These are phyloP conservation scores for Pissodes strobi DNA, from an alignment of 1,140 invertebrate species.

Conservation along the genomic window DNA sequence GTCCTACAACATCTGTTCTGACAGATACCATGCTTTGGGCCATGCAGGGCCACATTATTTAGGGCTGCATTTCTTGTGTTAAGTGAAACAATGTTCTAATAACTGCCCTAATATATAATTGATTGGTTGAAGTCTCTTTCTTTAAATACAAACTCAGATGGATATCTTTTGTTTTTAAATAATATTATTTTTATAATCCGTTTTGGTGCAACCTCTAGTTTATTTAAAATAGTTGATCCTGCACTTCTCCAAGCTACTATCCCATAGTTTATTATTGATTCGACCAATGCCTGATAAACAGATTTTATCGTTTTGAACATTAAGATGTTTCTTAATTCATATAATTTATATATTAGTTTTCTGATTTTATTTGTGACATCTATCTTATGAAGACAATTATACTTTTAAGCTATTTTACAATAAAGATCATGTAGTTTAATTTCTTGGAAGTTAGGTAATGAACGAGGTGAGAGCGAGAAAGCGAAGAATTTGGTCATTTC, in stretches of 20 bases:
- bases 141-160: too few species aligned
- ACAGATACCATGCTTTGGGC: too few species aligned
- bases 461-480: background rate
- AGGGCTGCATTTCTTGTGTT: too few species aligned
- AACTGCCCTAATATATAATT: too few species aligned
- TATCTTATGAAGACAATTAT: background rate
- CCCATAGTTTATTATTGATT: slow-evolving; percentile 1
- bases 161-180: background rate
- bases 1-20: too few species aligned
- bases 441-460: background rate
- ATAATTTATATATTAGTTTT: background rate
- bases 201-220: background rate
- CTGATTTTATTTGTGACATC: background rate
- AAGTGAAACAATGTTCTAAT: too few species aligned
- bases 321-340: slow-evolving; percentile 1
- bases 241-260: background rate
- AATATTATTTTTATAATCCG: slow-evolving; percentile 1
- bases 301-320: background rate
- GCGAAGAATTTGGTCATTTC: slow-evolving; percentile 6
- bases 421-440: background rate
- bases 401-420: too few species aligned
- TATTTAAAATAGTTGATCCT: background rate
- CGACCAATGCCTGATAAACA: background rate
- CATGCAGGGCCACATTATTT: too few species aligned
- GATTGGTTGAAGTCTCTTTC: too few species aligned